Evolutionary conservation across 2,888 invertebrate genomes (phyloP).

Genomic region (Caenorhabditis virilis): DNA sequence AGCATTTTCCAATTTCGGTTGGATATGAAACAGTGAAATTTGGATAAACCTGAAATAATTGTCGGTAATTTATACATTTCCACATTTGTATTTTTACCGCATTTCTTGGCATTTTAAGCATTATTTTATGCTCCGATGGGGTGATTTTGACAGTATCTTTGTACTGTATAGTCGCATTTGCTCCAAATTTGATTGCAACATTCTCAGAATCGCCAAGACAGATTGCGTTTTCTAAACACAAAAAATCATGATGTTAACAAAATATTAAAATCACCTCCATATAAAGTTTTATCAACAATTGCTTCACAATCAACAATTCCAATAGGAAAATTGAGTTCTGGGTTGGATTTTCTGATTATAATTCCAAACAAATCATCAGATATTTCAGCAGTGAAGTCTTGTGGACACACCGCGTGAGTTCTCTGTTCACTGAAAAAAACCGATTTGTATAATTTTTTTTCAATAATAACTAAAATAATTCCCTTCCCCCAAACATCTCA

Average conservation of each 20-base stretch:
- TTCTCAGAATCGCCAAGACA: slow-evolving; percentile 38
- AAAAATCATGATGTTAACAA: neutral
- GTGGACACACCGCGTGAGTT: slow-evolving; percentile 11
- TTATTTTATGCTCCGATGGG: too few species aligned
- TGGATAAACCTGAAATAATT: slow-evolving; percentile 15
- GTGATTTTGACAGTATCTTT: too few species aligned
- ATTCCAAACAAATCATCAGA: slow-evolving; percentile 32
- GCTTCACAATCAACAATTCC: slow-evolving; percentile 28
- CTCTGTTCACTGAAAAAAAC: slow-evolving; percentile 12
- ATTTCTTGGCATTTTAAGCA: too few species aligned
- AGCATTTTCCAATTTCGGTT: slow-evolving; percentile 31
- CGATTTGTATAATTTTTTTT: neutral
- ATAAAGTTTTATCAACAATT: slow-evolving; percentile 11
- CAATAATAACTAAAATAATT: too few species aligned
- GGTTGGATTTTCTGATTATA: slow-evolving; percentile 18
- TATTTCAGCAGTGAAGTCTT: slow-evolving; percentile 17
- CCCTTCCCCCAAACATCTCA: neutral
- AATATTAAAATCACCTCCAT: slow-evolving; percentile 20
- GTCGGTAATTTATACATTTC: too few species aligned
- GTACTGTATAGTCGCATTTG: slow-evolving; percentile 26
- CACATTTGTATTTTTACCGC: too few species aligned
- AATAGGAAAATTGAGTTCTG: slow-evolving; percentile 26
- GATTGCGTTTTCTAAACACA: slow-evolving; percentile 18
- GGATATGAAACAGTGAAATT: slow-evolving; percentile 36
- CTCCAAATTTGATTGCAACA: slow-evolving; percentile 30